These are phyloP conservation scores for Parus major DNA, from an alignment of 2,113 vertebrate species.

Conservation along the genomic window DNA sequence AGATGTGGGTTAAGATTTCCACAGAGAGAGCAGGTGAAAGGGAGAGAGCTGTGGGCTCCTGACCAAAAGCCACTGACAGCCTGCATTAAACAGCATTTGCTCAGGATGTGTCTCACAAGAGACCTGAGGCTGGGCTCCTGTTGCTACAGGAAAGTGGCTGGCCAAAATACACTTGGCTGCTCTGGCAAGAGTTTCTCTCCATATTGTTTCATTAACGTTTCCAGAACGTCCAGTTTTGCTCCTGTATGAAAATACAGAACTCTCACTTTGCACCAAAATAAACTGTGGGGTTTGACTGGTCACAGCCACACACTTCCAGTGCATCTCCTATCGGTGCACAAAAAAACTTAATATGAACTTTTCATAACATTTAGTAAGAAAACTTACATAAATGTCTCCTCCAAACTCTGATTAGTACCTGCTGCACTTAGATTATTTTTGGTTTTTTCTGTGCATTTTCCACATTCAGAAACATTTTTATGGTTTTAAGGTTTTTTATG, in stretches of 20 bases:
- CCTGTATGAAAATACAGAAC: not conserved
- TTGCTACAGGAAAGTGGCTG: not conserved
- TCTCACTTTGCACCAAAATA: not conserved
- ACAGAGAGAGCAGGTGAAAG: not conserved
- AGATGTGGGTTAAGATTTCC: not conserved
- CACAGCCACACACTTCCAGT: not conserved
- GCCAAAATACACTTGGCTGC: not conserved
- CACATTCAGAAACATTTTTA: not conserved
- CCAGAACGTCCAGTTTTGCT: not conserved
- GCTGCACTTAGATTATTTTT: not conserved
- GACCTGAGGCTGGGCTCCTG: not conserved
- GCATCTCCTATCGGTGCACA: not conserved
- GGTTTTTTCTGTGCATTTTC: not conserved
- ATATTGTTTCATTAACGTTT: not conserved
- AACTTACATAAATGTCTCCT: not conserved
- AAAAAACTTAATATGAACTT: not conserved
- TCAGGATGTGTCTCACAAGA: not conserved
- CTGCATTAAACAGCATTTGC: not conserved
- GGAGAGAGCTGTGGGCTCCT: accelerated
- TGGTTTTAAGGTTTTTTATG: not conserved
- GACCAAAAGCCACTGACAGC: not conserved
- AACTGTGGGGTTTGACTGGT: not conserved
- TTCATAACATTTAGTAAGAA: not conserved
- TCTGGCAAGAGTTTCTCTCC: not conserved
- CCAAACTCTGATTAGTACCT: not conserved